Base-by-base conservation (phyloP, 1,140 invertebrate genomes). In the Megathymus violae region DNA sequence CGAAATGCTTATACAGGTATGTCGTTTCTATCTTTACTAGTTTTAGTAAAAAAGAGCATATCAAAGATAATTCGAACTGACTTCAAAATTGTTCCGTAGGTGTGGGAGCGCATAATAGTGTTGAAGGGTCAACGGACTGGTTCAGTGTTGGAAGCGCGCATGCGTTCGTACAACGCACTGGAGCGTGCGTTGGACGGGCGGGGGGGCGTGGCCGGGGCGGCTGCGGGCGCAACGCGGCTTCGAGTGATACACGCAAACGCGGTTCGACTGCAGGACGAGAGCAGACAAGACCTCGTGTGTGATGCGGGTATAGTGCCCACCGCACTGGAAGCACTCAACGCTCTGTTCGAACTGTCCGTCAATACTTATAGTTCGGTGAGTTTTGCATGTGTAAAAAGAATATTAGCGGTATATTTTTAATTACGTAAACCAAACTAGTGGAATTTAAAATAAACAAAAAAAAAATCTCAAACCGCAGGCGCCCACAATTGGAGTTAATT, bases 1-100 rank as follows among this genome's bases (percentile, higher is more conserved):
- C 4, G 85, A 90, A 17, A 79, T 80, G 75, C 80, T 90, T n/a
- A 83, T 86, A 60, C 76, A 83, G 77, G 87, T 89, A 25, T 31
- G 38, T 64, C 5, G 47, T 9, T 44, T 7, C 9, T 31, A 7
- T 31, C n/a, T n/a, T n/a, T n/a, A n/a, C n/a, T n/a, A n/a, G n/a
- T n/a, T n/a, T n/a, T n/a, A n/a, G n/a, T n/a, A n/a, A n/a, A n/a
- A n/a, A n/a, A n/a, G n/a, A n/a, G n/a, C n/a, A n/a, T n/a, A n/a
- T n/a, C n/a, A n/a, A n/a, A n/a, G n/a, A n/a, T n/a, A n/a, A n/a
- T n/a, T n/a, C n/a, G n/a, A n/a, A n/a, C n/a, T n/a, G n/a, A n/a
- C n/a, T n/a, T n/a, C n/a, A n/a, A n/a, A n/a, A n/a, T n/a, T n/a
- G n/a, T 48, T 19, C 36, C 22, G 0, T 27, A 87, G 86, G 71